A percentile compares a stretch with the other conserved stretches of the same genome.
phyloP scores from a whole-genome alignment of 2,888 invertebrate genomes.

The Chrysolina oricalcia region DNA sequence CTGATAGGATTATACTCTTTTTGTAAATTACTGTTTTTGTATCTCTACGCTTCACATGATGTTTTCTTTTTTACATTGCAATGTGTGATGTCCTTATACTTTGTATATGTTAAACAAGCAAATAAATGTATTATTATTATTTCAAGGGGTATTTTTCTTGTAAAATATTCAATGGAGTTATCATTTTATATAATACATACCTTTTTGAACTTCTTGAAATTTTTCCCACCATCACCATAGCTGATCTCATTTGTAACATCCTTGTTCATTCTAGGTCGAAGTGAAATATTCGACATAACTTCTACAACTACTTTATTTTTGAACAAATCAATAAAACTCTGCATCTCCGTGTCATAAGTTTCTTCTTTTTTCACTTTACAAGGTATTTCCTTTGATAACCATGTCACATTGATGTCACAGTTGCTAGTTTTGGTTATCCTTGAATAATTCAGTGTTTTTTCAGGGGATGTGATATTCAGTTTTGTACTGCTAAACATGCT shows the following conservation, averaged over 20 bases:
- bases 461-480: slow-evolving; percentile 14
- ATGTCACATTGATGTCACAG: slow-evolving; percentile 37
- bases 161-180: no score
- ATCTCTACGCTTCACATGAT: no score
- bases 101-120: no score
- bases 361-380: slow-evolving; percentile 39
- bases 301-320: slow-evolving; percentile 58
- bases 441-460: slow-evolving; percentile 31
- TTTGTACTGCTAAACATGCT: slow-evolving; percentile 39
- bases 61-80: no score
- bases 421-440: slow-evolving; percentile 33
- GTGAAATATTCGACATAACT: slow-evolving; percentile 44
- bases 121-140: no score
- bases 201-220: slow-evolving; percentile 62
- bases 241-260: slow-evolving; percentile 33
- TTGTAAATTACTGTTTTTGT: no score
- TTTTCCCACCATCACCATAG: slow-evolving; percentile 38
- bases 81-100: no score
- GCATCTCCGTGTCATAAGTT: slow-evolving; percentile 47
- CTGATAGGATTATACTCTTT: no score
- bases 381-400: slow-evolving; percentile 50
- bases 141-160: no score
- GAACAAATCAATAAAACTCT: slow-evolving; percentile 57
- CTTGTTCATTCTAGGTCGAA: slow-evolving; percentile 30
- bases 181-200: slow-evolving; percentile 41